Evolutionary conservation across 2,888 invertebrate genomes (phyloP).

Genomic region (Holacanthella duospinosa): DNA sequence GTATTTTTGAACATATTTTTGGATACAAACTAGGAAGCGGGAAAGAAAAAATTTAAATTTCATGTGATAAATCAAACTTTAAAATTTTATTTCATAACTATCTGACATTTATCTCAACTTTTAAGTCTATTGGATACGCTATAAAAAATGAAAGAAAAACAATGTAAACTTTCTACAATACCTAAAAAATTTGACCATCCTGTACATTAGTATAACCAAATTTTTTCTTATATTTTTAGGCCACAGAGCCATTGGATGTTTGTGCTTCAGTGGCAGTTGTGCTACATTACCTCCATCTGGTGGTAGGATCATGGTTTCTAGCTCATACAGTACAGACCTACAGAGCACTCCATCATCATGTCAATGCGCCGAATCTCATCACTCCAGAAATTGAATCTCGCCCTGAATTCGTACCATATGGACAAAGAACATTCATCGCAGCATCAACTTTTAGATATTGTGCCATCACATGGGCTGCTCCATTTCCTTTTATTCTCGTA

Average conservation of each 20-base stretch:
- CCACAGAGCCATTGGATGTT: slow-evolving; percentile 52
- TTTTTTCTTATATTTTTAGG: slow-evolving; percentile 47
- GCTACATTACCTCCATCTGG: slow-evolving; percentile 59
- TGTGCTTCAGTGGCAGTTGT: slow-evolving; percentile 57
- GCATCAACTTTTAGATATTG: slow-evolving; percentile 26
- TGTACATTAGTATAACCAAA: too few relatives aligned
- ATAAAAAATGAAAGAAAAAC: too few relatives aligned
- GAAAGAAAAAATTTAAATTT: too few relatives aligned
- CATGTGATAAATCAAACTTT: too few relatives aligned
- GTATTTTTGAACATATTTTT: too few relatives aligned
- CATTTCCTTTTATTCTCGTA: slow-evolving; percentile 57
- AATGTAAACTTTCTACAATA: too few relatives aligned
- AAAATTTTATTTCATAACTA: too few relatives aligned
- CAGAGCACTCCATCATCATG: slow-evolving; percentile 45
- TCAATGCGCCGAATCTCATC: slow-evolving; percentile 26
- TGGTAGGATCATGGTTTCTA: slow-evolving; percentile 60
- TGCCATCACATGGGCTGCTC: slow-evolving; percentile 48
- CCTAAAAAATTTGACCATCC: too few relatives aligned
- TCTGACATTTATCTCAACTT: too few relatives aligned
- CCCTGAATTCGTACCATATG: neutral
- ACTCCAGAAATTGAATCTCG: neutral
- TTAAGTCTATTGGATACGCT: too few relatives aligned
- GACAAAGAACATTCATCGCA: slow-evolving; percentile 2
- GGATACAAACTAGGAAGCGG: too few relatives aligned
- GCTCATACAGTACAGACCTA: slow-evolving; percentile 55